Evolutionary conservation across 2,888 invertebrate genomes (phyloP).

Genomic region (Ormyrus labotus): DNA sequence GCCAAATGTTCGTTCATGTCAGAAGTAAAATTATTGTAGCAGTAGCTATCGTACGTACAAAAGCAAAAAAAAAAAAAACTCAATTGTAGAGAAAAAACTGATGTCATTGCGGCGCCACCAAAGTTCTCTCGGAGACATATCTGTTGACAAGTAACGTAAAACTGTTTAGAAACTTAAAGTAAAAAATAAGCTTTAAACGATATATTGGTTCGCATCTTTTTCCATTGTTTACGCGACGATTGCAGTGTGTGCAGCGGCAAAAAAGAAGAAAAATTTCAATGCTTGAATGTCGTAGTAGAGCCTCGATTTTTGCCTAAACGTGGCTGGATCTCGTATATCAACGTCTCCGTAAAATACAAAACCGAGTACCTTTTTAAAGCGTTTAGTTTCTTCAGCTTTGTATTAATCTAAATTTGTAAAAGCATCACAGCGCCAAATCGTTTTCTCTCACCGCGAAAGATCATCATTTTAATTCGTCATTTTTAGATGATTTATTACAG

Average conservation of each 20-base stretch:
- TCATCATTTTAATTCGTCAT: too few species aligned
- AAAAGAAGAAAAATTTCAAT: background rate
- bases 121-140: slow-evolving; percentile 15
- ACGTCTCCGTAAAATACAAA: slow-evolving; percentile 3
- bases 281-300: slow-evolving; percentile 27
- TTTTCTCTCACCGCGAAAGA: too few species aligned
- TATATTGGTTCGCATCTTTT: background rate
- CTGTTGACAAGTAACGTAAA: slow-evolving; percentile 22
- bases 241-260: background rate
- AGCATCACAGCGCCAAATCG: too few species aligned
- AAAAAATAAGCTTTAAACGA: slow-evolving; percentile 9
- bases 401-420: background rate
- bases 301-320: slow-evolving; percentile 11
- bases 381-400: background rate
- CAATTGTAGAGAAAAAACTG: slow-evolving; percentile 13
- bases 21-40: slow-evolving; percentile 55
- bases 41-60: slow-evolving; percentile 52
- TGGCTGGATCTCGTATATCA: slow-evolving; percentile 21
- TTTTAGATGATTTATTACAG: too few species aligned
- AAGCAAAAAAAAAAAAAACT: background rate
- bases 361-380: background rate
- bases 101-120: slow-evolving; percentile 1
- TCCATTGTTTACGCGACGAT: slow-evolving; percentile 9
- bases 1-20: slow-evolving; percentile 56
- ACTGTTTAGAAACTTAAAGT: slow-evolving; percentile 6